Evolutionary conservation across 2,888 invertebrate genomes (phyloP).

Genomic region (Oasisia sp.): DNA sequence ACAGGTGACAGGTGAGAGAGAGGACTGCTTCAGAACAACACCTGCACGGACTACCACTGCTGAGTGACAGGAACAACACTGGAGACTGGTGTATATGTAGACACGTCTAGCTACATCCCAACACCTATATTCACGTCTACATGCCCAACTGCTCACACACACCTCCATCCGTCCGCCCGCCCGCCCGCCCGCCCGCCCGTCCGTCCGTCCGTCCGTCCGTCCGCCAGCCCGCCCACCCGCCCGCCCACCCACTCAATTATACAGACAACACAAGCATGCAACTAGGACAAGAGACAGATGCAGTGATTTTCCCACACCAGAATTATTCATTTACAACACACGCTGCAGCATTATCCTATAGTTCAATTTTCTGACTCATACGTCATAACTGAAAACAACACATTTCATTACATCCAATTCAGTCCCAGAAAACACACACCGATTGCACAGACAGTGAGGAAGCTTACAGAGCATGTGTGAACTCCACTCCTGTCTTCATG

Average conservation of each 20-base stretch:
- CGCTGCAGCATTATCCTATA: background rate
- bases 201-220: too few relatives aligned
- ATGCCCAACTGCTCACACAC: too few relatives aligned
- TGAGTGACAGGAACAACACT: background rate
- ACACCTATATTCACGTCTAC: background rate
- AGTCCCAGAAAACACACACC: background rate
- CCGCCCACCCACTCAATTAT: too few relatives aligned
- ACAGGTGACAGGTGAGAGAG: too few relatives aligned
- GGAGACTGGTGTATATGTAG: background rate
- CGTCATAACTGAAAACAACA: background rate
- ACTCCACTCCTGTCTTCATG: constrained; percentile 30
- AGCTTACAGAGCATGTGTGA: constrained; percentile 35
- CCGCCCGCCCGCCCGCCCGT: too few relatives aligned
- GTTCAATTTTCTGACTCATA: background rate
- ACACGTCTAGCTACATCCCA: background rate
- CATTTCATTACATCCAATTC: background rate
- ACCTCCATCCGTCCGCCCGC: too few relatives aligned
- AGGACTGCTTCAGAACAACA: background rate
- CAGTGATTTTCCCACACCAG: background rate
- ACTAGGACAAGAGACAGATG: too few relatives aligned
- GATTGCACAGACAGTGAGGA: background rate
- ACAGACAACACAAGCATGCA: too few relatives aligned
- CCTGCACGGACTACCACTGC: background rate
- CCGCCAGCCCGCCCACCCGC: too few relatives aligned
- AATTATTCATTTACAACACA: background rate